Evolutionary conservation across 2,888 invertebrate genomes (phyloP).

Genomic region (Pseudococcus jackbeardsleyi): DNA sequence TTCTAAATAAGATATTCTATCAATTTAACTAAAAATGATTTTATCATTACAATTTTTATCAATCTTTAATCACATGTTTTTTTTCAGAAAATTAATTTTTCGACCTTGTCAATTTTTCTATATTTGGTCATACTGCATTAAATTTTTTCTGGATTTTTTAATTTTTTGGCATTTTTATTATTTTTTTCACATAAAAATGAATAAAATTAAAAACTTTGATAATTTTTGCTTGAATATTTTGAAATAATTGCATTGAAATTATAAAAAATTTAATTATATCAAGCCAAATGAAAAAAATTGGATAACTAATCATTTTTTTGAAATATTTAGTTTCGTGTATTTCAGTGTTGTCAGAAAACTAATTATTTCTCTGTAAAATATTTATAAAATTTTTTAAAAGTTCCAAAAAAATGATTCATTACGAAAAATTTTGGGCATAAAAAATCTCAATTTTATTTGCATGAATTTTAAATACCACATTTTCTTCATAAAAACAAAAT

Average conservation of each 20-base stretch:
- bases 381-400: background rate
- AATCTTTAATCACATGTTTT: slow-evolving; percentile 14
- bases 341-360: background rate
- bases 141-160: background rate
- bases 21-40: background rate
- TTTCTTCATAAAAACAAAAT: background rate
- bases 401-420: background rate
- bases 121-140: background rate
- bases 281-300: background rate
- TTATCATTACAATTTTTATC: background rate
- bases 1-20: background rate
- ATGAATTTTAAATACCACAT: background rate
- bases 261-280: background rate
- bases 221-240: no score
- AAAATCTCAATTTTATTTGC: background rate
- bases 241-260: no score
- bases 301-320: no score
- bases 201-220: no score
- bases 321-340: background rate
- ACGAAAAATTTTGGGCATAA: background rate
- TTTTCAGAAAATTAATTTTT: background rate
- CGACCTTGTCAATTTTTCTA: background rate
- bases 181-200: background rate
- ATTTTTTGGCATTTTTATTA: no score
- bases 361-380: background rate